Conservation (phyloP, 2,113 vertebrate genomes). For the Elachura formosa region DNA sequence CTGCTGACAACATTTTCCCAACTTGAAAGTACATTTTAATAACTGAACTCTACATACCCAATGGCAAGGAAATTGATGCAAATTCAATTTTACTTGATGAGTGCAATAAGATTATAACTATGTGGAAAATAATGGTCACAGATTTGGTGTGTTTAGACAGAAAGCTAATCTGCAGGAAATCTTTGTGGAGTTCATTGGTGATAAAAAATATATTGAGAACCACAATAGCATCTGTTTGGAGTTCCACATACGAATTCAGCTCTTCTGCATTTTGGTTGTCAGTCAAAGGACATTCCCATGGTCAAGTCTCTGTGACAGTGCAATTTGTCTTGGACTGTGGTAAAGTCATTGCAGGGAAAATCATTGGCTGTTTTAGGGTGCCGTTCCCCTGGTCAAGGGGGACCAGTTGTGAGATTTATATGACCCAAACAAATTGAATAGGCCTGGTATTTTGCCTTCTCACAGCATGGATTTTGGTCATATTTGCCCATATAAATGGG, state of each 20-base stretch:
- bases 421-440: not conserved
- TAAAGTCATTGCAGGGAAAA: not conserved
- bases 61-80: not conserved
- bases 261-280: not conserved
- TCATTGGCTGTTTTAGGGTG: not conserved
- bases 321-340: not conserved
- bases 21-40: not conserved
- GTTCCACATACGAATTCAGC: not conserved
- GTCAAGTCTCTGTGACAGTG: not conserved
- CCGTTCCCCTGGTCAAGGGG: not conserved
- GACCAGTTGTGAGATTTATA: not conserved
- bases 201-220: not conserved
- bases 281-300: accelerated
- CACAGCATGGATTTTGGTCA: not conserved
- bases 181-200: not conserved
- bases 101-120: not conserved
- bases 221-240: not conserved
- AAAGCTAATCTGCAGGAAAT: not conserved
- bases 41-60: not conserved
- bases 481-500: not conserved
- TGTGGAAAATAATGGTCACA: not conserved
- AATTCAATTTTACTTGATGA: not conserved
- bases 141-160: not conserved
- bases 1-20: not conserved
- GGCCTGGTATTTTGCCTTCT: not conserved